Evolutionary conservation across 2,113 vertebrate species (phyloP), one percentile per base, ranked within the genome.

Genomic region (Gracilinanus agilis): DNA sequence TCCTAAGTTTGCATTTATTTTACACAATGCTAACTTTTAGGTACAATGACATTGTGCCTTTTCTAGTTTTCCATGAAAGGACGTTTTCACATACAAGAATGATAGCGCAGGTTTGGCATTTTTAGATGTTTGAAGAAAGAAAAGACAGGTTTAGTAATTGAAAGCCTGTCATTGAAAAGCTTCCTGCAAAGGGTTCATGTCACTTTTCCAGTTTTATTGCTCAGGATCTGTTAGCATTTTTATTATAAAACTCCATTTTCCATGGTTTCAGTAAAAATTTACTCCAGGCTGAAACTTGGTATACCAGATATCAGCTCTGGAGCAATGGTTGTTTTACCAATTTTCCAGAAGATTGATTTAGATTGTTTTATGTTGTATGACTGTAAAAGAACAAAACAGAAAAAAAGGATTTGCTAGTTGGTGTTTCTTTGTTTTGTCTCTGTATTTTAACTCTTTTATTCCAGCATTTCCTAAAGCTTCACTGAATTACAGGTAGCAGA

Each of bases 331-430:
- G 92, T 92, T 98, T 97, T 95, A 97, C 44, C 93, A 97, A 53
- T 95, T 98, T 98, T 97, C 54, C 92, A 96, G 92, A 92, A 98
- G 95, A 96, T 96, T 96, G 97, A 92, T 92, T 96, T 95, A 98
- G 88, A 96, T 93, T 95, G 55, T 95, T 98, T 96, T 96, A 3
- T 96, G 58, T 95, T 96, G 58, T 96, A 92, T 95, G 91, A 95
- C 95, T 95, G 40, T 92, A 95, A 97, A 93, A 94, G 90, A 96
- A 91, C 91, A 96, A 97, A 97, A 95, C n/a, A 96, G n/a, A 61
- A 95, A 75, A 61, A 55, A 96, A 97, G 0, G 27, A 93, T 90
- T 95, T 95, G 93, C 6, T 96, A 40, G 83, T 90, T 97, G 0
- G 89, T 61, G 0, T 34, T 96, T n/a, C 54, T 92, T 97, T 96